These are phyloP conservation scores for Zele albiditarsus DNA, from an alignment of 2,888 invertebrate genomes.

Conservation along the genomic window DNA sequence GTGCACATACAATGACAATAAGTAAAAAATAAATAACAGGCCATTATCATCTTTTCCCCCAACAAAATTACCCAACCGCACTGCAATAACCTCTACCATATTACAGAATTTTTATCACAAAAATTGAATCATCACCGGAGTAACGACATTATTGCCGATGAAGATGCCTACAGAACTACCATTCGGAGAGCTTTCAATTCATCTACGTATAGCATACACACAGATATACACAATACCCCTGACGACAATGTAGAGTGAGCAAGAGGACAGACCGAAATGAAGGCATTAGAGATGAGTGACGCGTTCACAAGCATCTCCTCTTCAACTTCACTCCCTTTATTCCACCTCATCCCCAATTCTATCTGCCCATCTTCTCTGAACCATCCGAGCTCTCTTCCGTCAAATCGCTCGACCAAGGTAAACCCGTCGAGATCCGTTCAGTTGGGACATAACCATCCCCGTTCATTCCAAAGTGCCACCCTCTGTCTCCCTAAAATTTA, in stretches of 20 bases:
- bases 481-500: conserved; percentile 36
- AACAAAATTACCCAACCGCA: conserved; percentile 39
- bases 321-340: conserved; percentile 29
- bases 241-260: conserved; percentile 40
- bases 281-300: conserved; percentile 69
- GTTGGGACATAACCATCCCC: conserved; percentile 50
- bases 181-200: not conserved
- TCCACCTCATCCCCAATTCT: conserved; percentile 33
- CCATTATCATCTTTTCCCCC: conserved; percentile 44
- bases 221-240: not conserved
- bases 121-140: conserved; percentile 68
- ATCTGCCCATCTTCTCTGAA: conserved; percentile 26
- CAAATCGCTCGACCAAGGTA: conserved; percentile 60
- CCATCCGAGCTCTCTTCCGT: conserved; percentile 53
- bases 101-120: conserved; percentile 68
- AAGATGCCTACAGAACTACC: conserved; percentile 10
- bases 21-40: conserved; percentile 33
- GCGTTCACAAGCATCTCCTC: conserved; percentile 62
- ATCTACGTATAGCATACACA: not conserved
- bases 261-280: conserved; percentile 63
- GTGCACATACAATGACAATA: not conserved
- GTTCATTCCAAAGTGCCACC: conserved; percentile 41
- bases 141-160: conserved; percentile 64
- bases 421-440: conserved; percentile 56
- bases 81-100: conserved; percentile 66